Evolutionary conservation across 2,888 invertebrate genomes (phyloP).

Genomic region (Flexamia atlantica): DNA sequence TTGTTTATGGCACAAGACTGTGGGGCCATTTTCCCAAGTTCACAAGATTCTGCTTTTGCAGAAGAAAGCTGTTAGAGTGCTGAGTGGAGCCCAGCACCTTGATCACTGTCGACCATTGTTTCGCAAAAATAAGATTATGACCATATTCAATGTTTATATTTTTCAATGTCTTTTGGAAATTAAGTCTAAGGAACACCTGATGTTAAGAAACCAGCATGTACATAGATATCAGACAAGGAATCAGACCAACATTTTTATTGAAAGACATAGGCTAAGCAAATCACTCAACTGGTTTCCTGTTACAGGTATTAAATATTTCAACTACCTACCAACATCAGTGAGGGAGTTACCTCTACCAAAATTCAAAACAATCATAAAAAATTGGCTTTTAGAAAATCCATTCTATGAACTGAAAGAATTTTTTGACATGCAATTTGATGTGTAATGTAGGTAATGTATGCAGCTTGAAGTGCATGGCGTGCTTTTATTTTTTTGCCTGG

Average conservation of each 20-base stretch:
- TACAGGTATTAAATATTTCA: too few species aligned
- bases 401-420: too few species aligned
- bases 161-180: slow-evolving; percentile 22
- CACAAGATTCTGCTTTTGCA: not conserved
- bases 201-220: not conserved
- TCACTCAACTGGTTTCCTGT: too few species aligned
- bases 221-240: slow-evolving; percentile 1
- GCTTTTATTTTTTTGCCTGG: too few species aligned
- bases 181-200: not conserved
- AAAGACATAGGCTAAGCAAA: too few species aligned
- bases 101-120: slow-evolving; percentile 9
- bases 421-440: too few species aligned
- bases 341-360: too few species aligned
- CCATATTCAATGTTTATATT: not conserved
- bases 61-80: not conserved
- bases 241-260: not conserved
- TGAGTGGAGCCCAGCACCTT: slow-evolving; percentile 8
- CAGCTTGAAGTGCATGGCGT: too few species aligned
- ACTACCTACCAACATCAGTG: too few species aligned
- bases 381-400: too few species aligned
- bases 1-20: not conserved
- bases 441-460: too few species aligned
- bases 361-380: too few species aligned
- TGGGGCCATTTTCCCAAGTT: not conserved
- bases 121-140: not conserved